A percentile compares a stretch with the other conserved stretches of the same genome.
These are phyloP conservation scores for Suricata suricatta DNA, from an alignment of 2,113 vertebrate species.

Conservation along the genomic window DNA sequence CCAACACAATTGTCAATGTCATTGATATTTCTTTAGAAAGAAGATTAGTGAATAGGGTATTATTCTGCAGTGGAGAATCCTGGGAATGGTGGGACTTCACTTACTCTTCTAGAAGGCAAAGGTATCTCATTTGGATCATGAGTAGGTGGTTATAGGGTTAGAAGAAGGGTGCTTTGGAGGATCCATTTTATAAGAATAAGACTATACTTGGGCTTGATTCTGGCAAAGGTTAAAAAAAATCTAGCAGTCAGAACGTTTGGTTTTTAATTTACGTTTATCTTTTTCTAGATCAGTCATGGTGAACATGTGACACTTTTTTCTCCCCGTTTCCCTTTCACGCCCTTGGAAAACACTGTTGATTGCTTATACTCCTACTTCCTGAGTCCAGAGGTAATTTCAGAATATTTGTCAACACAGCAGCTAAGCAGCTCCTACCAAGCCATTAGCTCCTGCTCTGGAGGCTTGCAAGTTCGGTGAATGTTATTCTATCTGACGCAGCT, in stretches of 20 bases:
- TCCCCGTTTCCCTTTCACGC: background rate
- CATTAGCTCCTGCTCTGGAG: background rate
- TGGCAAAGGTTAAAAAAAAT: background rate
- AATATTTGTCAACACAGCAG: background rate
- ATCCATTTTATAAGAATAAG: background rate
- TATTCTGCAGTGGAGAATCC: background rate
- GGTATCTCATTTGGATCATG: background rate
- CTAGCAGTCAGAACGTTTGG: background rate
- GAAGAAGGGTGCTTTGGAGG: background rate
- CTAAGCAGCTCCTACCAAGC: background rate
- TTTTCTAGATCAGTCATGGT: background rate
- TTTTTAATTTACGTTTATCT: background rate
- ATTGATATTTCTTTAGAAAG: constrained; percentile 35
- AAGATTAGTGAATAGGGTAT: background rate
- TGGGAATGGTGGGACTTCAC: background rate
- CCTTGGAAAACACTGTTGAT: background rate
- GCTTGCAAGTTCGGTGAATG: background rate
- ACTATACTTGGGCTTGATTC: background rate
- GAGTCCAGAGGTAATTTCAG: background rate
- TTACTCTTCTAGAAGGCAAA: background rate
- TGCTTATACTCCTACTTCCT: background rate
- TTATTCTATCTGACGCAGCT: background rate
- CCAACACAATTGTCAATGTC: background rate
- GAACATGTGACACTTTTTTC: background rate
- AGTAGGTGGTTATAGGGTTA: background rate